A percentile compares a stretch with the other conserved stretches of the same genome.
phyloP scores from a whole-genome alignment of 2,888 invertebrate species.

The Troides oblongomaculatus region DNA sequence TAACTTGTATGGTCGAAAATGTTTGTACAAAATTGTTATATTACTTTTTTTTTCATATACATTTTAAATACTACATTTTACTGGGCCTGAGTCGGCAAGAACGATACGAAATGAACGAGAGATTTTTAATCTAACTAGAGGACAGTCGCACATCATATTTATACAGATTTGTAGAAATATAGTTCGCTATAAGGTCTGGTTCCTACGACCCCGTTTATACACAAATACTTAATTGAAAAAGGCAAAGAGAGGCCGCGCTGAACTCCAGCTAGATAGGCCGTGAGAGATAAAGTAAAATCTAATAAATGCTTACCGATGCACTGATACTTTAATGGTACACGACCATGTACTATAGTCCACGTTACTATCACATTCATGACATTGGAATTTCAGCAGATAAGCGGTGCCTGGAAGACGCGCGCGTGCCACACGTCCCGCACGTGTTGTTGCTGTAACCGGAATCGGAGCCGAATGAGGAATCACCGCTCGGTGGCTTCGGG shows the following conservation, averaged over 20 bases:
- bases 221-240: slow-evolving; percentile 46
- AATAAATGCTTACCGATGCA: slow-evolving; percentile 51
- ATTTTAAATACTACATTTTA: slow-evolving; percentile 36
- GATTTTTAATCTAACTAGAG: slow-evolving; percentile 35
- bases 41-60: slow-evolving; percentile 29
- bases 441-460: slow-evolving; percentile 92
- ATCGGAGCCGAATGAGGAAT: slow-evolving; percentile 90
- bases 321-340: slow-evolving; percentile 42
- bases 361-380: slow-evolving; percentile 62
- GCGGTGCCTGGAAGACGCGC: slow-evolving; percentile 77
- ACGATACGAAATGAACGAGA: slow-evolving; percentile 17
- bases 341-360: slow-evolving; percentile 41
- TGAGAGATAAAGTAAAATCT: slow-evolving; percentile 52
- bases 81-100: slow-evolving; percentile 19
- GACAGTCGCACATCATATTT: slow-evolving; percentile 40
- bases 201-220: slow-evolving; percentile 34
- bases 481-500: slow-evolving; percentile 83
- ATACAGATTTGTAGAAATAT: slow-evolving; percentile 64
- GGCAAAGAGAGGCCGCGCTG: slow-evolving; percentile 65
- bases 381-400: slow-evolving; percentile 74
- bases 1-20: slow-evolving; percentile 62
- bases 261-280: slow-evolving; percentile 59
- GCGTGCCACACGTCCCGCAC: slow-evolving; percentile 83
- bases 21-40: slow-evolving; percentile 62
- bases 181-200: slow-evolving; percentile 52